Conservation (phyloP, 2,888 invertebrate genomes). For the Cantharis rustica region DNA sequence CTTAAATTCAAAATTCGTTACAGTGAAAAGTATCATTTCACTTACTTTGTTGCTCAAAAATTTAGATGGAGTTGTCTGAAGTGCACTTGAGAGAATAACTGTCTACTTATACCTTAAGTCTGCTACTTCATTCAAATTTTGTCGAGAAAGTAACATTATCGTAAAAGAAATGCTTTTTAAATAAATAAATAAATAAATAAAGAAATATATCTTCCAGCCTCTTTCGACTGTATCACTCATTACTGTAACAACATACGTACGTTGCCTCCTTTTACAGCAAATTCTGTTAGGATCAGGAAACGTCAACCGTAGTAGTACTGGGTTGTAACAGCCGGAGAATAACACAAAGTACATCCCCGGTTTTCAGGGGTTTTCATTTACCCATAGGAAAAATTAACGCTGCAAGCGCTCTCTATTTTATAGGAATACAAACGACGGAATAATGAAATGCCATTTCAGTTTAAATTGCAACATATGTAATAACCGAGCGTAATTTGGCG, state of each 20-base stretch:
- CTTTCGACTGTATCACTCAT: background rate
- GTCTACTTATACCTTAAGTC: background rate
- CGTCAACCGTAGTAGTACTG: conserved; percentile 2
- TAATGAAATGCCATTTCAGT: conserved; percentile 6
- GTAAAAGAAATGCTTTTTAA: background rate
- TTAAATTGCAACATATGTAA: conserved; percentile 13
- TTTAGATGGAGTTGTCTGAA: background rate
- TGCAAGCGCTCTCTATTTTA: background rate
- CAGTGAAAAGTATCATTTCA: background rate
- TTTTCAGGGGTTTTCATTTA: background rate
- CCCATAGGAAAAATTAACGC: conserved; percentile 5
- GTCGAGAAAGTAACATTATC: background rate
- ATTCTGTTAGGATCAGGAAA: conserved; percentile 4
- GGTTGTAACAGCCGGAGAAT: conserved; percentile 1
- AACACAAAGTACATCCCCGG: background rate
- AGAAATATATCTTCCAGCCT: background rate
- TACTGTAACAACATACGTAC: background rate
- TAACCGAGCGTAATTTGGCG: conserved; percentile 2
- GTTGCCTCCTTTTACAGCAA: conserved; percentile 2
- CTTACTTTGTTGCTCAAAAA: background rate
- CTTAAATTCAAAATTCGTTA: background rate
- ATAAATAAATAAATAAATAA: background rate
- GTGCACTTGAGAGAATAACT: background rate
- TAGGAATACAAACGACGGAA: conserved; percentile 1
- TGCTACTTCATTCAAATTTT: background rate